These are phyloP conservation scores for Hymenochirus boettgeri DNA, from an alignment of 2,113 vertebrate genomes.

Conservation along the genomic window DNA sequence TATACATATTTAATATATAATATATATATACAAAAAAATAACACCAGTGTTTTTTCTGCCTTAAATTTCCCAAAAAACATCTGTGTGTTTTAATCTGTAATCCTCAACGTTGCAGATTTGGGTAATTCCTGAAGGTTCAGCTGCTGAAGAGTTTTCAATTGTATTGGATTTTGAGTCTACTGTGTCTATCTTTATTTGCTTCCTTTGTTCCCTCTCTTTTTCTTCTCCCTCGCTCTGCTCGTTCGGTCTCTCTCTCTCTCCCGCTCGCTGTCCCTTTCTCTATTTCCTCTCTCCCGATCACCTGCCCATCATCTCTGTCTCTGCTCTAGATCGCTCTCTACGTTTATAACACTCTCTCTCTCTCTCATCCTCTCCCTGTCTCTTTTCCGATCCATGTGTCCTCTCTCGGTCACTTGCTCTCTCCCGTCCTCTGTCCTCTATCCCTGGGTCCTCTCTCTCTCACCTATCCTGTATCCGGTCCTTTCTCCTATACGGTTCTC, in stretches of 20 bases:
- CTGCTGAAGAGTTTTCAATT: constrained; percentile 64
- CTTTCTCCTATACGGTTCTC: constrained; percentile 51
- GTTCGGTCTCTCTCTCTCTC: too few species aligned
- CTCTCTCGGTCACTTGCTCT: constrained; percentile 58
- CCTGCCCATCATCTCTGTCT: constrained; percentile 53
- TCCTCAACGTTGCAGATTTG: constrained; percentile 35
- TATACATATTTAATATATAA: constrained; percentile 15
- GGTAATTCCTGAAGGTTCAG: constrained; percentile 51
- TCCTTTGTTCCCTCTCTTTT: constrained; percentile 71
- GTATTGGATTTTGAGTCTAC: constrained; percentile 69
- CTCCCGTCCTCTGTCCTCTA: constrained; percentile 53
- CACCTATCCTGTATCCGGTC: constrained; percentile 52
- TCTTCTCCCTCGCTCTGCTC: too few species aligned
- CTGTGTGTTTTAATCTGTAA: background rate
- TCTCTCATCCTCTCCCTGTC: constrained; percentile 42
- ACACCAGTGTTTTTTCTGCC: constrained; percentile 46
- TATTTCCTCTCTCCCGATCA: constrained; percentile 59
- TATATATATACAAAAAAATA: constrained; percentile 58
- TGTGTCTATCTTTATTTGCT: constrained; percentile 67
- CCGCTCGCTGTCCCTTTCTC: constrained; percentile 57
- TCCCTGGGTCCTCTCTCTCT: constrained; percentile 51
- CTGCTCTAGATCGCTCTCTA: constrained; percentile 43
- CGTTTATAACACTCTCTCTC: constrained; percentile 31
- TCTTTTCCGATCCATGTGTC: constrained; percentile 53
- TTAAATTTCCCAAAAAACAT: constrained; percentile 28